Conservation (phyloP, 2,888 invertebrate species). For the Drosophila nigricruria region DNA sequence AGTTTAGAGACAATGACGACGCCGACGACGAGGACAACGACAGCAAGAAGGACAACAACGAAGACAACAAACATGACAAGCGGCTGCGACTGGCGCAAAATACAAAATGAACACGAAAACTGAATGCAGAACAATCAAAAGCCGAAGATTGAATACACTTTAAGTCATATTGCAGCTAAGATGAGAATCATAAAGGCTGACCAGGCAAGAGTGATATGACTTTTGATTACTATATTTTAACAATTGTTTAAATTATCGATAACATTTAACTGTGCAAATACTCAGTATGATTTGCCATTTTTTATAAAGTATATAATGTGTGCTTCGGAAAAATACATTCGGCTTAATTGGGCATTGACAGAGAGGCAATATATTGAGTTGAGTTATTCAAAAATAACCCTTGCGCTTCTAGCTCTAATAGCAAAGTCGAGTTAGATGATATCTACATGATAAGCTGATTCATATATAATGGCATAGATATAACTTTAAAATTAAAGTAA, state of each 20-base stretch:
- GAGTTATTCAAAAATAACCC: no score
- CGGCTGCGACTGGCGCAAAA: conserved; percentile 47
- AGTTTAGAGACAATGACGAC: conserved; percentile 80
- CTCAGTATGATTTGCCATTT: neutral
- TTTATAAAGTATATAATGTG: neutral
- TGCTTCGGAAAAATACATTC: no score
- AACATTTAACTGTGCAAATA: neutral
- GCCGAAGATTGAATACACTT: conserved; percentile 23
- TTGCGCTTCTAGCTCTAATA: no score
- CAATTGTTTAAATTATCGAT: neutral
- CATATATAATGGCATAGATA: no score
- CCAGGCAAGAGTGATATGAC: neutral
- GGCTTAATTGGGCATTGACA: no score
- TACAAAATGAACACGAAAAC: conserved; percentile 37
- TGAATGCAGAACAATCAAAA: neutral
- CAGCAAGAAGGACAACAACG: conserved; percentile 42
- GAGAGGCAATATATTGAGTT: no score
- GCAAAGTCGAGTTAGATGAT: no score
- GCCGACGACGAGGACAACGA: conserved; percentile 48
- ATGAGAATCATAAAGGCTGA: neutral
- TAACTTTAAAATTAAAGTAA: no score
- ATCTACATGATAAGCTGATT: no score
- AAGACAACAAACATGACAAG: conserved; percentile 62
- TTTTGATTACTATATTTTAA: neutral
- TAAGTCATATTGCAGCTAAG: neutral